Evolutionary conservation across 2,888 invertebrate genomes (phyloP).

Genomic region (Pardosa pseudoannulata): DNA sequence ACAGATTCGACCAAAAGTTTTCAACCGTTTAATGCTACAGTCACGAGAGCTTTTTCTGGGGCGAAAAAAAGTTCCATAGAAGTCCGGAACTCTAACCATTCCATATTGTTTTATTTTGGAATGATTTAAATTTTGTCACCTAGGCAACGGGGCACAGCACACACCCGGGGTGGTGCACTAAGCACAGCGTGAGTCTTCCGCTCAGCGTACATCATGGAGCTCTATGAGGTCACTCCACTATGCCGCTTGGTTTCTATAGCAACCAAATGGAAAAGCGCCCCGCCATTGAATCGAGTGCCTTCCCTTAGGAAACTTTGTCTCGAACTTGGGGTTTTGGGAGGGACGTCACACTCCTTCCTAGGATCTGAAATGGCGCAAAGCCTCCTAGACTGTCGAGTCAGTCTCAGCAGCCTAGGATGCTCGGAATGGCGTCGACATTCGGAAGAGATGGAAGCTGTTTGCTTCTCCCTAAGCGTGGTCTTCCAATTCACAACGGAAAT

Average conservation of each 20-base stretch:
- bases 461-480: too few relatives aligned
- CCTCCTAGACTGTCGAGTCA: too few relatives aligned
- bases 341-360: background rate
- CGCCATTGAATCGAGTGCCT: background rate
- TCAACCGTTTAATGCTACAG: too few relatives aligned
- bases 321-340: background rate
- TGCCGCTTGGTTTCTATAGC: conserved; percentile 40
- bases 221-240: conserved; percentile 69
- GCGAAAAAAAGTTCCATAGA: too few relatives aligned
- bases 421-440: too few relatives aligned
- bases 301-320: background rate
- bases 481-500: too few relatives aligned
- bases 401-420: too few relatives aligned
- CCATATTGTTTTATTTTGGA: conserved; percentile 50
- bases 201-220: conserved; percentile 44
- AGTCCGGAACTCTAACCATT: too few relatives aligned
- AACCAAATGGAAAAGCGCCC: conserved; percentile 30
- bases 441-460: too few relatives aligned
- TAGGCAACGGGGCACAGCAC: conserved; percentile 45
- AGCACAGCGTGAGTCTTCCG: conserved; percentile 51
- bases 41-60: too few relatives aligned
- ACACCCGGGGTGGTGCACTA: conserved; percentile 51
- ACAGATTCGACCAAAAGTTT: too few relatives aligned
- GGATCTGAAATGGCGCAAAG: too few relatives aligned
- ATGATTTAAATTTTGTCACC: conserved; percentile 49